These are phyloP conservation scores for Tragelaphus imberbis DNA, from an alignment of 2,113 vertebrate species.

Conservation along the genomic window DNA sequence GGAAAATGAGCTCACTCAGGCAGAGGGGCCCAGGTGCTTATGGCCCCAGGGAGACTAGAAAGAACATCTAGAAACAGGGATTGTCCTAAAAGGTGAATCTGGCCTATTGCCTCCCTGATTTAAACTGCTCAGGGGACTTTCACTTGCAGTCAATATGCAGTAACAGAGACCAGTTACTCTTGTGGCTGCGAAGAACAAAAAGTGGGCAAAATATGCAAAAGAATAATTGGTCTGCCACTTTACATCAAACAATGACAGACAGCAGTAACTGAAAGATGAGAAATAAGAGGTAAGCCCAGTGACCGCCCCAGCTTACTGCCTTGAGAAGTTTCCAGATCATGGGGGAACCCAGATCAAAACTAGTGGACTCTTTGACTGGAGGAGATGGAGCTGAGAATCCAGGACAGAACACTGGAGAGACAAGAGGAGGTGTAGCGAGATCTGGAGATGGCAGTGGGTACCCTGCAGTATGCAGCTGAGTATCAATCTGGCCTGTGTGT, in stretches of 20 bases:
- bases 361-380: background rate
- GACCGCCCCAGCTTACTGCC: background rate
- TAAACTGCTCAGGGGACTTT: background rate
- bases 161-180: background rate
- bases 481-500: background rate
- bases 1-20: background rate
- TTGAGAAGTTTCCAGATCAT: background rate
- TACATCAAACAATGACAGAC: background rate
- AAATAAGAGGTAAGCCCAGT: background rate
- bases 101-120: background rate
- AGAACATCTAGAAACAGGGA: background rate
- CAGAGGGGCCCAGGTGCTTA: background rate
- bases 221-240: background rate
- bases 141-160: background rate
- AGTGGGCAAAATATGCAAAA: background rate
- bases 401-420: background rate
- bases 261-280: background rate
- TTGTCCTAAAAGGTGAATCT: background rate
- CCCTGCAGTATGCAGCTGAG: background rate
- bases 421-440: background rate
- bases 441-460: background rate
- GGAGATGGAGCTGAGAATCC: background rate
- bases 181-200: background rate
- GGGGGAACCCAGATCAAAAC: background rate
- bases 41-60: background rate